Conservation (phyloP, 2,113 vertebrate genomes). For the Cyanoderma ruficeps region DNA sequence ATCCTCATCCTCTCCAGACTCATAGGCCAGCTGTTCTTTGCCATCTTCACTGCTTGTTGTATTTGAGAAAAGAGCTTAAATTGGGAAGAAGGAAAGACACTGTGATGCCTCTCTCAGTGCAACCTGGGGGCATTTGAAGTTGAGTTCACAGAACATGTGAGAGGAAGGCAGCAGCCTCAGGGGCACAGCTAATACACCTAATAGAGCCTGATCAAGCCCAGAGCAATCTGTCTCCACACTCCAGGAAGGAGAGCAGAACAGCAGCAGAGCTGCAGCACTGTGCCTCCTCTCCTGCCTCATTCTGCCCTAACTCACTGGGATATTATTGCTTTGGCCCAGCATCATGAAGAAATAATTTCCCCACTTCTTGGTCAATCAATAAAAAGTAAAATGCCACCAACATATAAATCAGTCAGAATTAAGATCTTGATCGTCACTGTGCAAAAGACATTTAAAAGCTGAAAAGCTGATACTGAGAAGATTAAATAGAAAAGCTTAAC, state of each 20-base stretch:
- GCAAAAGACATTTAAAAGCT: neutral
- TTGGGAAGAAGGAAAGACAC: neutral
- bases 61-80: constrained; percentile 76
- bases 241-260: neutral
- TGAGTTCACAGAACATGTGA: neutral
- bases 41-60: constrained; percentile 53
- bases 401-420: neutral
- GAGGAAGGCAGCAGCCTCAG: neutral
- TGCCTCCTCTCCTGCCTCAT: neutral
- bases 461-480: neutral
- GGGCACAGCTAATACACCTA: neutral
- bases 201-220: neutral
- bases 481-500: neutral
- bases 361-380: neutral
- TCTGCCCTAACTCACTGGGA: neutral
- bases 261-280: neutral
- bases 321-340: neutral
- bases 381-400: neutral
- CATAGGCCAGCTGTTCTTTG: constrained; percentile 68
- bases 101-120: neutral
- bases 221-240: neutral
- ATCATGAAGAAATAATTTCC: neutral
- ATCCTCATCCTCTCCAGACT: constrained; percentile 79
- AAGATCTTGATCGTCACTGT: neutral
- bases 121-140: neutral